These are phyloP conservation scores for Ellobius talpinus DNA, from an alignment of 2,113 vertebrate genomes.

Conservation along the genomic window DNA sequence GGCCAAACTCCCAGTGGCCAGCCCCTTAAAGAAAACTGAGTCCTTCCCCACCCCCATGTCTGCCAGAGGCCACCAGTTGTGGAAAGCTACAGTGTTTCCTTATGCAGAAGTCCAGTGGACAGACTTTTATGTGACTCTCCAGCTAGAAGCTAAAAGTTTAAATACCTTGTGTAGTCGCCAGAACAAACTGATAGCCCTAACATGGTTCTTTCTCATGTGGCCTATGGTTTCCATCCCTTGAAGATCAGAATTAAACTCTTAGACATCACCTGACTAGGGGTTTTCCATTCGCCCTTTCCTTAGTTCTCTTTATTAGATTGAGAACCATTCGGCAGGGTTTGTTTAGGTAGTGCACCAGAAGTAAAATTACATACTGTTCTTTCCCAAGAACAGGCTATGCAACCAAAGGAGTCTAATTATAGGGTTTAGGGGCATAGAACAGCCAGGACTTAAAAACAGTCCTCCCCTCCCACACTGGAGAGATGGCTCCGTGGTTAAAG, in stretches of 20 bases:
- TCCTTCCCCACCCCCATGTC: no score
- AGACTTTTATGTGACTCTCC: background rate
- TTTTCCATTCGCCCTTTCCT: background rate
- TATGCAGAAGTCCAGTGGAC: background rate
- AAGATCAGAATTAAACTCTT: background rate
- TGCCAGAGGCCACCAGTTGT: no score
- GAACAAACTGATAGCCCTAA: fast-evolving
- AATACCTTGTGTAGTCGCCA: background rate
- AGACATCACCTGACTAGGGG: background rate
- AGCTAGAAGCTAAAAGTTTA: background rate
- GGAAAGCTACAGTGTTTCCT: background rate
- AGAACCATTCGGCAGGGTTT: background rate
- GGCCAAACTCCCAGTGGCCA: no score
- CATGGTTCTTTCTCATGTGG: background rate
- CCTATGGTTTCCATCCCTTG: background rate
- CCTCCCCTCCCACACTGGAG: background rate
- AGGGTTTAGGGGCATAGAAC: background rate
- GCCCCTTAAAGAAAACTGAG: no score
- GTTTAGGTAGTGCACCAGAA: constrained; percentile 1
- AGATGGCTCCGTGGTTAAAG: background rate
- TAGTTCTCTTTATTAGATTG: background rate
- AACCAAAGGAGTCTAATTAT: background rate
- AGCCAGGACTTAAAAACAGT: background rate
- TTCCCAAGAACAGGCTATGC: background rate
- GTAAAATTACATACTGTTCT: background rate